phyloP scores from a whole-genome alignment of 2,113 vertebrate species.

The Vicugna pacos region DNA sequence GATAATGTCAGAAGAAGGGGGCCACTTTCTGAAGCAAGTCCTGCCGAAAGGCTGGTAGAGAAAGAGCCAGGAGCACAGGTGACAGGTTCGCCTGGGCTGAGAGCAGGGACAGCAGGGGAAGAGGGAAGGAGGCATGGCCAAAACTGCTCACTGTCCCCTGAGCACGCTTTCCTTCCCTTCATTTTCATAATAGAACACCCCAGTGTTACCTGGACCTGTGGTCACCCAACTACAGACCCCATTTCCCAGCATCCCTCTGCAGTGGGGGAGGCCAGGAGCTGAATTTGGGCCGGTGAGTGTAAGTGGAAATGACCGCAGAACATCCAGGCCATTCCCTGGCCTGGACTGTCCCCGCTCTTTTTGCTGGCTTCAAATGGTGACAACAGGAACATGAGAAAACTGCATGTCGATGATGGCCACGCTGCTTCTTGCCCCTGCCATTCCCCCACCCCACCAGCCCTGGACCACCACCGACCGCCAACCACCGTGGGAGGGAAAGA shows the following conservation, averaged over 20 bases:
- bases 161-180: no score
- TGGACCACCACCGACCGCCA: not conserved
- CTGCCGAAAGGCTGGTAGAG: not conserved
- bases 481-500: not conserved
- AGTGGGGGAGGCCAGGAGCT: not conserved
- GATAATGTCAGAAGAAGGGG: not conserved
- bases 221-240: not conserved
- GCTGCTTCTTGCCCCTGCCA: accelerated
- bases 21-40: not conserved
- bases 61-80: not conserved
- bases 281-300: not conserved
- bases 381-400: not conserved
- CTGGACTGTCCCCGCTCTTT: not conserved
- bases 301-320: accelerated
- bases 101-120: not conserved
- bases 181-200: not conserved
- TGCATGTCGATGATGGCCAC: not conserved
- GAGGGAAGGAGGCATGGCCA: not conserved
- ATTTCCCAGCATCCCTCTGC: not conserved
- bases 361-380: not conserved
- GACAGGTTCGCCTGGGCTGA: not conserved
- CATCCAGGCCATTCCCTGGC: not conserved
- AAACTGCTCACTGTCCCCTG: not conserved
- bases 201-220: accelerated
- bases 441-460: accelerated